These are phyloP conservation scores for Nephrotoma flavescens DNA, from an alignment of 2,888 invertebrate genomes.

Conservation along the genomic window DNA sequence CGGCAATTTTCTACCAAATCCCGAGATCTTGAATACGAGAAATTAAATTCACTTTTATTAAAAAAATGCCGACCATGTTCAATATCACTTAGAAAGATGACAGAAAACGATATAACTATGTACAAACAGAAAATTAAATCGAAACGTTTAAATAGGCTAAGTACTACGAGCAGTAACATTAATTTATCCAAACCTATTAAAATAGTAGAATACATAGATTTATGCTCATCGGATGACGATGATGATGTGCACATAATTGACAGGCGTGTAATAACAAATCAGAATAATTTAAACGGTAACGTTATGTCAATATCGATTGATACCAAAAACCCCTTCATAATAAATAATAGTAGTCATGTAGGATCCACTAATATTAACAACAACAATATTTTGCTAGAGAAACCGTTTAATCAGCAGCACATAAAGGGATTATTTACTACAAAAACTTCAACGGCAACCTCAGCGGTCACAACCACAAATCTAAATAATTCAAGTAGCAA, in stretches of 20 bases:
- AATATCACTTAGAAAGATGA: conserved; percentile 26
- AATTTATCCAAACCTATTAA: conserved; percentile 15
- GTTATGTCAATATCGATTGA: background rate
- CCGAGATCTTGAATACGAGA: conserved; percentile 25
- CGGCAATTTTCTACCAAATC: conserved; percentile 26
- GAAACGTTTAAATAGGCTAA: background rate
- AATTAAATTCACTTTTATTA: conserved; percentile 25
- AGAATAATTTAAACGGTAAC: background rate
- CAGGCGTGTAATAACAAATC: background rate
- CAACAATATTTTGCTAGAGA: background rate
- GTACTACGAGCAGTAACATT: background rate
- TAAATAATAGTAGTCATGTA: background rate
- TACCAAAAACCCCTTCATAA: background rate
- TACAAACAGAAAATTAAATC: background rate
- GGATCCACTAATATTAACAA: background rate
- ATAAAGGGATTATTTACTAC: background rate
- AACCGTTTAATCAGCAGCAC: background rate
- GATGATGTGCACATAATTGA: conserved; percentile 14
- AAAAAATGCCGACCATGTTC: conserved; percentile 30
- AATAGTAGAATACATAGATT: conserved; percentile 40
- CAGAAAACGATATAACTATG: conserved; percentile 16
- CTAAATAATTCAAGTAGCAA: conserved; percentile 10
- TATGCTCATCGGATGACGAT: conserved; percentile 54
- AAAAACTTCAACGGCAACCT: background rate
- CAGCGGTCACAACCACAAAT: background rate